phyloP scores from a whole-genome alignment of 2,797 vertebrate species.

The Takifugu ocellatus region DNA sequence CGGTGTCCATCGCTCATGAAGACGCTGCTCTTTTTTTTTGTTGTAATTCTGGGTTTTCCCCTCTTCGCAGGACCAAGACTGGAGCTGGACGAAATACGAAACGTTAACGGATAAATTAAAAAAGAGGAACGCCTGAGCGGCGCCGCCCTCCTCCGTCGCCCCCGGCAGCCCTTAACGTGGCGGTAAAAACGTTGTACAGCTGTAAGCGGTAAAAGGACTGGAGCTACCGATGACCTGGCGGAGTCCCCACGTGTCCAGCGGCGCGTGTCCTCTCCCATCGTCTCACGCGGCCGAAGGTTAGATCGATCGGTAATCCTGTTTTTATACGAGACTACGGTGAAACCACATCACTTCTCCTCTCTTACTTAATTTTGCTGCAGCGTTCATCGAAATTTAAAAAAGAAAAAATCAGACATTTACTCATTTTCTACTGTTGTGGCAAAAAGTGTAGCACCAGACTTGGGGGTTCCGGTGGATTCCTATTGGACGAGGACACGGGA shows the following conservation, averaged over 20 bases:
- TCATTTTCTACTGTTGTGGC: slow-evolving; percentile 15
- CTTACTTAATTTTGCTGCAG: slow-evolving; percentile 16
- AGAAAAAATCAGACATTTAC: not conserved
- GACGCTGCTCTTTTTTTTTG: not conserved
- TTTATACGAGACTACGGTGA: slow-evolving; percentile 35
- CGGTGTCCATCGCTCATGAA: no score
- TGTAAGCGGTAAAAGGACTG: slow-evolving; percentile 28
- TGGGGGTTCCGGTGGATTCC: slow-evolving; percentile 5
- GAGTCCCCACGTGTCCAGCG: slow-evolving; percentile 14
- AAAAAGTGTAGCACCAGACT: slow-evolving; percentile 49
- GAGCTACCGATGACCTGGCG: slow-evolving; percentile 21
- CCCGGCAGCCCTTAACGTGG: slow-evolving; percentile 41
- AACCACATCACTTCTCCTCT: slow-evolving; percentile 10
- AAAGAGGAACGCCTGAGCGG: slow-evolving; percentile 60
- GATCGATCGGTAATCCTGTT: slow-evolving; percentile 22
- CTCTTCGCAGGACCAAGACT: slow-evolving; percentile 71
- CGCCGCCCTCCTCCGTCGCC: slow-evolving; percentile 4
- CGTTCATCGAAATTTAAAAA: slow-evolving; percentile 8
- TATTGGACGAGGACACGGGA: slow-evolving; percentile 8
- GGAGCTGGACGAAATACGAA: slow-evolving; percentile 78
- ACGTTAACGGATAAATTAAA: slow-evolving; percentile 66
- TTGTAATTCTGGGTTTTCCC: slow-evolving; percentile 9
- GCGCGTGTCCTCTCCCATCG: slow-evolving; percentile 17
- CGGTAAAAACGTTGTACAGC: slow-evolving; percentile 18
- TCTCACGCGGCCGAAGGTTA: slow-evolving; percentile 22